Conservation (phyloP, 2,888 invertebrate genomes). For the Lasioglossum figueresi region DNA sequence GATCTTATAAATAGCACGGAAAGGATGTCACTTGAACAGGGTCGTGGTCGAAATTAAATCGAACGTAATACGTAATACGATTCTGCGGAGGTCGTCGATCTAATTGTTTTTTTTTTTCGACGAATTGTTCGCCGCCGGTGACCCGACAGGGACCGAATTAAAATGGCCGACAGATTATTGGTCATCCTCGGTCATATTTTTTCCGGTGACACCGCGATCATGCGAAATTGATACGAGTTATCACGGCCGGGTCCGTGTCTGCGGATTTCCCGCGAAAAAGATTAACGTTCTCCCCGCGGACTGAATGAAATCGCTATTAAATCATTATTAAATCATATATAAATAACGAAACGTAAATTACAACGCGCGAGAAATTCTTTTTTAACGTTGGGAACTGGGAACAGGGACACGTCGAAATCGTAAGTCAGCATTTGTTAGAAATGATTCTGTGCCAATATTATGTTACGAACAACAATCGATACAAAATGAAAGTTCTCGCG, state of each 20-base stretch:
- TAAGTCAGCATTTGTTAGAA: neutral
- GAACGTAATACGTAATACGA: constrained; percentile 1
- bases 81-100: neutral
- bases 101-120: neutral
- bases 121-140: neutral
- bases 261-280: neutral
- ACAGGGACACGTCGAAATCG: neutral
- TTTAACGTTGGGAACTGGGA: neutral
- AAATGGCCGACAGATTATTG: constrained; percentile 15
- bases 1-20: neutral
- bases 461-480: neutral
- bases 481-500: neutral
- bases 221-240: neutral
- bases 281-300: neutral
- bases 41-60: neutral
- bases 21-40: neutral
- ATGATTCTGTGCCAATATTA: neutral
- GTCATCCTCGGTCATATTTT: constrained; percentile 2
- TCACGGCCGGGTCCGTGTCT: neutral
- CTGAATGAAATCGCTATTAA: neutral
- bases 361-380: neutral
- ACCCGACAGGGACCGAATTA: neutral
- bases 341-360: neutral
- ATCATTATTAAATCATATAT: neutral
- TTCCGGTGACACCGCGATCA: neutral